Conservation (phyloP, 2,888 invertebrate genomes). For the Clostera curtula region DNA sequence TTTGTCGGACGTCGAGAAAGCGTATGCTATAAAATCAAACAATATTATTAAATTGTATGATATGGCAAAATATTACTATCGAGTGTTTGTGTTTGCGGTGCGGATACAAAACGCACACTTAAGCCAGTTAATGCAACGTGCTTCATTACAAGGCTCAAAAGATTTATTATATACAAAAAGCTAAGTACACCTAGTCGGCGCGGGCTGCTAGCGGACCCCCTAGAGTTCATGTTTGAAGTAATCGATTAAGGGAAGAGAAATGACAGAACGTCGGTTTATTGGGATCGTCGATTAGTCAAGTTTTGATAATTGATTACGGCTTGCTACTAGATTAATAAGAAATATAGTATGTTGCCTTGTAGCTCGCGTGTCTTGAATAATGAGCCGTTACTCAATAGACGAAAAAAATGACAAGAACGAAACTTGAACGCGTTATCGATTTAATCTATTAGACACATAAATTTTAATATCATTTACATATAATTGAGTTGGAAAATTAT, state of each 20-base stretch:
- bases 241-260: constrained; percentile 73
- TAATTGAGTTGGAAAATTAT: constrained; percentile 18
- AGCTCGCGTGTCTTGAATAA: constrained; percentile 34
- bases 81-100: constrained; percentile 18
- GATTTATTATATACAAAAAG: constrained; percentile 56
- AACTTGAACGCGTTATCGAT: constrained; percentile 20
- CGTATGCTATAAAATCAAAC: constrained; percentile 22
- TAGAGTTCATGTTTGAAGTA: constrained; percentile 65
- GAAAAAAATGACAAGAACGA: constrained; percentile 23
- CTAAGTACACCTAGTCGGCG: constrained; percentile 40
- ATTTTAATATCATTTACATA: constrained; percentile 25
- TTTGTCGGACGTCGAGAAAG: constrained; percentile 15
- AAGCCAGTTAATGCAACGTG: constrained; percentile 19
- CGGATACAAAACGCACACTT: constrained; percentile 22
- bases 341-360: constrained; percentile 44
- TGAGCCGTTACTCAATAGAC: constrained; percentile 27
- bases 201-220: constrained; percentile 56
- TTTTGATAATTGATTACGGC: constrained; percentile 69
- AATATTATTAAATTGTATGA: constrained; percentile 28
- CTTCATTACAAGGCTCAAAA: constrained; percentile 36
- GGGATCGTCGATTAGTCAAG: constrained; percentile 63
- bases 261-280: constrained; percentile 68
- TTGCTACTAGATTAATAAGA: constrained; percentile 67
- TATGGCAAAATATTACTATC: constrained; percentile 23
- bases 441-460: constrained; percentile 17